Base-by-base conservation (phyloP, 2,888 invertebrate species). In the Belgica antarctica region DNA sequence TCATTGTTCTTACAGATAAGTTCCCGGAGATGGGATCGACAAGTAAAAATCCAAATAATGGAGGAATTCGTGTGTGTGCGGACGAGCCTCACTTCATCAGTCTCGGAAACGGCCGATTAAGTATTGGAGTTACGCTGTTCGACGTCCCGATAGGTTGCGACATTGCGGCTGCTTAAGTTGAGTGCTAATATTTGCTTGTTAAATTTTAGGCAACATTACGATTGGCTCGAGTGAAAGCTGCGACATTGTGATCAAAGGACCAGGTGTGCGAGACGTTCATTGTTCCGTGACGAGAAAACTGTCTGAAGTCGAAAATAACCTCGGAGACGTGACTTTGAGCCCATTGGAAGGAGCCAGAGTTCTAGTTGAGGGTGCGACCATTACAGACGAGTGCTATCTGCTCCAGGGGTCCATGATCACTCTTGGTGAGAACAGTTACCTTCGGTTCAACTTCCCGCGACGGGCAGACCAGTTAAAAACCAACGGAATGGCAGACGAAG, bases 401-500 rank as follows among this genome's bases (percentile, higher is more conserved):
- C 87, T 88, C 10, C 93, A 94, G 86, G 94, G 94, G 76, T 92
- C 92, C 77, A 94, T 94, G 91, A 82, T 95, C 73, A 93, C 92
- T 66, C 88, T 96, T 74, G 95, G 95, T 27, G 86, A 93, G 63
- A 92, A 94, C 66, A 94, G 92, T 80, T 93, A 92, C 81, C 87
- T 95, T 79, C 88, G 95, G 47, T 95, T 94, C 83, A 94, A 95
- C 81, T 92, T 94, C 79, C 95, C 95, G 0, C 90, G 90, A 68
- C 93, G 94, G 77, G 94, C 94, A 2, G 61, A n/a, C 4, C 25
- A 59, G n/a, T 15, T 70, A 1, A 70, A 61, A 28, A 70, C 28
- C 3, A 34, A 36, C 22, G 70, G 36, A 12, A 61, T 70, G 70
- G 70, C 36, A n/a, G 59, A 57, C 12, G 59, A 69, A 47, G 27